These are phyloP conservation scores for Calliopum simillimum DNA, from an alignment of 2,888 invertebrate genomes.

Conservation along the genomic window DNA sequence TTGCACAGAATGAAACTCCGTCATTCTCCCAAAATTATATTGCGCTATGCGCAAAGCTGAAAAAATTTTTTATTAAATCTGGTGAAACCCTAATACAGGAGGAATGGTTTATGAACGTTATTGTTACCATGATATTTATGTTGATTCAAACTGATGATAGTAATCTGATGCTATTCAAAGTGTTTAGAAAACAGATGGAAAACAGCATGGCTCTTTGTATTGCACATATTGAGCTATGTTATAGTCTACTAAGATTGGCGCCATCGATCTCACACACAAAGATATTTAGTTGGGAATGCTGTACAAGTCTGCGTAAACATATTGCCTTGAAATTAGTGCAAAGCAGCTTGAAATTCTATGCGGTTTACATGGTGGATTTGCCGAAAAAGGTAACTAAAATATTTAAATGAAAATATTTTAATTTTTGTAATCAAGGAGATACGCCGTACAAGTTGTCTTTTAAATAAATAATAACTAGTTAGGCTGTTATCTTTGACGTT, in stretches of 20 bases:
- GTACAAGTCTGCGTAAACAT: constrained; percentile 57
- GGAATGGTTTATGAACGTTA: constrained; percentile 56
- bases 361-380: no score
- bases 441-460: no score
- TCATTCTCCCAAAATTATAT: constrained; percentile 50
- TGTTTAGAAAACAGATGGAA: constrained; percentile 51
- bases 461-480: no score
- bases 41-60: constrained; percentile 52
- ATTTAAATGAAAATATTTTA: no score
- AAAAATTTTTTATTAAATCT: constrained; percentile 49
- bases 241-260: constrained; percentile 48
- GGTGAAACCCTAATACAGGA: constrained; percentile 46
- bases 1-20: constrained; percentile 36
- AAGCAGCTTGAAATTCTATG: constrained; percentile 44
- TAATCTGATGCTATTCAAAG: constrained; percentile 39
- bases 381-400: no score
- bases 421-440: no score
- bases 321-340: constrained; percentile 51
- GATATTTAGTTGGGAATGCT: constrained; percentile 51
- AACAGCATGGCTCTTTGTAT: constrained; percentile 46
- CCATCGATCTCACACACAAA: constrained; percentile 50
- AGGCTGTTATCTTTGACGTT: no score
- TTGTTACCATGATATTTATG: constrained; percentile 49
- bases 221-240: constrained; percentile 51
- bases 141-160: constrained; percentile 48